phyloP scores from a whole-genome alignment of 2,888 invertebrate species.

The Hypsopygia costalis region DNA sequence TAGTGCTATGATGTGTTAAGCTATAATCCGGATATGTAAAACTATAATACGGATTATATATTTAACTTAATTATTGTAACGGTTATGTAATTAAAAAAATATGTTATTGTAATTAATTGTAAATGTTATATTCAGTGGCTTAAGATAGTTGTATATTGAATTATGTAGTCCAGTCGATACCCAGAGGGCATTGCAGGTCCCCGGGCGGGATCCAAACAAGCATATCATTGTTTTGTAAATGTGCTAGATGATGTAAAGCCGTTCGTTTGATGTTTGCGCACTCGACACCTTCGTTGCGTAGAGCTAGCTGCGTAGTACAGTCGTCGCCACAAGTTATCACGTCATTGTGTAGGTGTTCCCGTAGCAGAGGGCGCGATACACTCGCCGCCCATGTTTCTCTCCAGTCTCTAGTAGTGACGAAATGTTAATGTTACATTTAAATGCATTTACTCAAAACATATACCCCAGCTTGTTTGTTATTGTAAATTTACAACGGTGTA shows the following conservation, averaged over 20 bases:
- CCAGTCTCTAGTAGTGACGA: constrained; percentile 48
- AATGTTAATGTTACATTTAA: constrained; percentile 30
- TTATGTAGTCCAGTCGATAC: constrained; percentile 46
- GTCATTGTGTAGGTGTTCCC: constrained; percentile 64
- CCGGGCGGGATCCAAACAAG: constrained; percentile 35
- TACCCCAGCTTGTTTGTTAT: constrained; percentile 54
- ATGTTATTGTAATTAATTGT: constrained; percentile 47
- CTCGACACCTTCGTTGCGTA: constrained; percentile 52
- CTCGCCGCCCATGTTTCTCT: constrained; percentile 27
- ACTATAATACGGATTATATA: constrained; percentile 22
- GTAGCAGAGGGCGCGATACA: constrained; percentile 50
- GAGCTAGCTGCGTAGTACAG: constrained; percentile 63
- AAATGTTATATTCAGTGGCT: constrained; percentile 61
- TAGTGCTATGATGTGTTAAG: constrained; percentile 32
- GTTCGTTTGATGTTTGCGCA: constrained; percentile 56
- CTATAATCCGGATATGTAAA: constrained; percentile 19
- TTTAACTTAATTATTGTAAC: constrained; percentile 22
- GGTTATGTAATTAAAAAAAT: constrained; percentile 41
- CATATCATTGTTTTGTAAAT: constrained; percentile 70
- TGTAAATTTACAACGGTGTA: constrained; percentile 43
- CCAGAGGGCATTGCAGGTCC: constrained; percentile 26
- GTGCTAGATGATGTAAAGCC: constrained; percentile 47
- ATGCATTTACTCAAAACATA: constrained; percentile 51
- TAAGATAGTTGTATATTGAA: constrained; percentile 60
- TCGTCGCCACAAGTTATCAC: constrained; percentile 49